Conservation (phyloP, 2,113 vertebrate genomes). For the Orthochromis malagaraziensis region DNA sequence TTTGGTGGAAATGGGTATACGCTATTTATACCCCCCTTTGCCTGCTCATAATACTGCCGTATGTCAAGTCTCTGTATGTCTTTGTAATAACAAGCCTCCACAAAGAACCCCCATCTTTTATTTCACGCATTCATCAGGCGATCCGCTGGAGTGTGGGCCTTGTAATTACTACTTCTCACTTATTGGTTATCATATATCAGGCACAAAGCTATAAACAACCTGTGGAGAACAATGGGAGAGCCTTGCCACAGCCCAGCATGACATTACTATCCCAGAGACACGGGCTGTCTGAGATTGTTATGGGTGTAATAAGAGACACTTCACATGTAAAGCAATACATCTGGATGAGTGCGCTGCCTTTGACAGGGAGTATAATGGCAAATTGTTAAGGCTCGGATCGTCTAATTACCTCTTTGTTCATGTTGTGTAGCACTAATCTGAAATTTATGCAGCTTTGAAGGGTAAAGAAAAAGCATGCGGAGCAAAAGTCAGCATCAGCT, state of each 20-base stretch:
- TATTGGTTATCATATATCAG: conserved; percentile 69
- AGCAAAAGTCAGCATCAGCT: background rate
- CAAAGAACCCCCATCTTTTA: conserved; percentile 58
- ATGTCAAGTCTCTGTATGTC: conserved; percentile 33
- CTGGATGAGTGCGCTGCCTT: conserved; percentile 39
- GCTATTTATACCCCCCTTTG: conserved; percentile 41
- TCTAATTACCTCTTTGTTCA: conserved; percentile 57
- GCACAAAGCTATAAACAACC: conserved; percentile 63
- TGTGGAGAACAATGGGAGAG: conserved; percentile 58
- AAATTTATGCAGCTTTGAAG: background rate
- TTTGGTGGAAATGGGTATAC: conserved; percentile 45
- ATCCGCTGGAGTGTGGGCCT: conserved; percentile 49
- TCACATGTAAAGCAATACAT: conserved; percentile 55
- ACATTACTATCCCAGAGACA: conserved; percentile 50
- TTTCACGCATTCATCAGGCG: conserved; percentile 63
- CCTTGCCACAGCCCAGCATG: conserved; percentile 45
- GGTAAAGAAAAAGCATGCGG: background rate
- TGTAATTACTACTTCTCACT: conserved; percentile 67
- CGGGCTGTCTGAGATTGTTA: conserved; percentile 59
- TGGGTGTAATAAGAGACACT: conserved; percentile 65
- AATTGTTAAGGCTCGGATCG: conserved; percentile 45
- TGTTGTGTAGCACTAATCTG: conserved; percentile 10
- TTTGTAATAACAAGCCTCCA: conserved; percentile 51
- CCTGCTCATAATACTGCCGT: background rate
- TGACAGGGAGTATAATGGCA: conserved; percentile 52